Conservation (phyloP, 2,113 vertebrate species). For the Delphinapterus leucas region DNA sequence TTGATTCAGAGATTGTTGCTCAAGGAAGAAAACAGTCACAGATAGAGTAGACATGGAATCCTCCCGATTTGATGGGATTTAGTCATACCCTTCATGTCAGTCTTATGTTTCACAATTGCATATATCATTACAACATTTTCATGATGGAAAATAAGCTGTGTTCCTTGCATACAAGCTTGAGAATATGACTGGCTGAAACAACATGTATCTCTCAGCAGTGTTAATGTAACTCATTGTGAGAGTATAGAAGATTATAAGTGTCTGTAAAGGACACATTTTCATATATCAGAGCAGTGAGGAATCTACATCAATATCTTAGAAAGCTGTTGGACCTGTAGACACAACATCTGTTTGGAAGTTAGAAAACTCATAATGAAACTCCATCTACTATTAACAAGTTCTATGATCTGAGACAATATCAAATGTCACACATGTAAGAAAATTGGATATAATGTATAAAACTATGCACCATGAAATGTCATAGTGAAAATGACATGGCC, state of each 20-base stretch:
- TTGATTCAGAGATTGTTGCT: background rate
- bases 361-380: background rate
- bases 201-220: background rate
- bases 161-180: background rate
- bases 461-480: background rate
- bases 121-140: background rate
- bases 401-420: background rate
- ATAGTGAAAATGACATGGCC: background rate
- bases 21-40: background rate
- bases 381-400: background rate
- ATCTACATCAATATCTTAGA: background rate
- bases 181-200: background rate
- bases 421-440: background rate
- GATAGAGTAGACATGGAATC: no score
- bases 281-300: background rate
- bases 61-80: background rate
- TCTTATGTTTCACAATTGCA: background rate
- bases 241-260: background rate
- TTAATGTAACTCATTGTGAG: background rate
- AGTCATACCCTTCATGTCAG: background rate
- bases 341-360: background rate
- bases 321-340: background rate
- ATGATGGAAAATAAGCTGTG: background rate
- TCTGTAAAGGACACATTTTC: background rate
- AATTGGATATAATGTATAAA: background rate